Conservation (phyloP, 2,797 vertebrate species). For the Rachycentron canadum region DNA sequence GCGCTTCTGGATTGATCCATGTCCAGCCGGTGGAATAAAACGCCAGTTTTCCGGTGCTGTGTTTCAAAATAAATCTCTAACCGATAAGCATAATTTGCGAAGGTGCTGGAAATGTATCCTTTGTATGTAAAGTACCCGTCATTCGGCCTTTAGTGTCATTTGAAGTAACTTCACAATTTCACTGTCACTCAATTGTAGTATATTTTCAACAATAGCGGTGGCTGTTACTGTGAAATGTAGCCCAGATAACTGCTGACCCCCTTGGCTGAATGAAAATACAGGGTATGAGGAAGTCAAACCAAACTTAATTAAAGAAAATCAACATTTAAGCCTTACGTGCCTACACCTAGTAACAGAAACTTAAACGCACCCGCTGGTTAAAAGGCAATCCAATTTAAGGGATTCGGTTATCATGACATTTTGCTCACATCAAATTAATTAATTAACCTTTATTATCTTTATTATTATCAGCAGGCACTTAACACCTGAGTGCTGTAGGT, state of each 20-base stretch:
- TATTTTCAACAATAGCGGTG: background rate
- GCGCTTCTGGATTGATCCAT: constrained; percentile 34
- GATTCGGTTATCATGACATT: background rate
- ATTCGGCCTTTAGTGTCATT: background rate
- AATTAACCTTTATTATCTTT: too few species aligned
- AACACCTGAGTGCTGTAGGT: background rate
- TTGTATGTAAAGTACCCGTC: background rate
- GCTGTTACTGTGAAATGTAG: background rate
- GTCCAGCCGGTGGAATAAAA: background rate
- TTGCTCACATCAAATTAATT: background rate
- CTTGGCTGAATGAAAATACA: background rate
- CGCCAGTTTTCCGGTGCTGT: background rate
- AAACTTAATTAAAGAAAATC: background rate
- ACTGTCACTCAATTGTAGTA: background rate
- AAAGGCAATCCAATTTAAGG: background rate
- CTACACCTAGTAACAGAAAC: background rate
- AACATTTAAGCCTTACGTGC: background rate
- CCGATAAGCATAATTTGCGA: fast-evolving
- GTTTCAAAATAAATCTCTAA: constrained; percentile 55
- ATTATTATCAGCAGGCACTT: background rate
- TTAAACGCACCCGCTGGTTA: fast-evolving
- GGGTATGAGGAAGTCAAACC: background rate
- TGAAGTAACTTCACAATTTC: background rate
- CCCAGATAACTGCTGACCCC: background rate
- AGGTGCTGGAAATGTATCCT: background rate